Percentiles rank a stretch among this genome's conserved stretches.
These are phyloP conservation scores for Araneus ventricosus DNA, from an alignment of 1,140 invertebrate genomes.

Conservation along the genomic window DNA sequence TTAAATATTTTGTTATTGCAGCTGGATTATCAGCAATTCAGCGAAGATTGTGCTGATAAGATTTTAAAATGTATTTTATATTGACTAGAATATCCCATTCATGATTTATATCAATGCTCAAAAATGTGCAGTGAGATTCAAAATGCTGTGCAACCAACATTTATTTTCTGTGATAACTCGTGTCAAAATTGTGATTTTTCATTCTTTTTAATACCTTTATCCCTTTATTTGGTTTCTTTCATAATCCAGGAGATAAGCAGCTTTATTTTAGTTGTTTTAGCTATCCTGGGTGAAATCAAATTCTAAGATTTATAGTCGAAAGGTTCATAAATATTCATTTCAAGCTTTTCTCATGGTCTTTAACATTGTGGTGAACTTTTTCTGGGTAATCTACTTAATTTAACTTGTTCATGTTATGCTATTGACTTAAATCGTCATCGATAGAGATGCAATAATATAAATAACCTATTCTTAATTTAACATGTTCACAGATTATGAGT, in stretches of 20 bases:
- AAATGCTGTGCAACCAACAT: neutral
- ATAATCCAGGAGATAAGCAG: slow-evolving; percentile 16
- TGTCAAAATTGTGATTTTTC: neutral
- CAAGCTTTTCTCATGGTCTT: too few species aligned
- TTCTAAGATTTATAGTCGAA: too few species aligned
- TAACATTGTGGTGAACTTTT: neutral
- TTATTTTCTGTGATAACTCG: slow-evolving; percentile 22
- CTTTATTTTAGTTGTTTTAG: neutral
- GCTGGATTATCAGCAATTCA: neutral
- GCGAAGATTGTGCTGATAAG: neutral
- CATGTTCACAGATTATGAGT: too few species aligned
- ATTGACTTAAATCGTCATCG: neutral
- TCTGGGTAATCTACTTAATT: neutral
- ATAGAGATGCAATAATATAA: too few species aligned
- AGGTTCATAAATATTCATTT: too few species aligned
- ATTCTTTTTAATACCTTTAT: neutral
- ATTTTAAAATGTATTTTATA: neutral
- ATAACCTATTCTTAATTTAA: neutral
- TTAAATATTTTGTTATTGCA: slow-evolving; percentile 1
- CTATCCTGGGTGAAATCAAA: neutral
- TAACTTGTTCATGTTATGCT: neutral
- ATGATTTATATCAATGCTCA: neutral
- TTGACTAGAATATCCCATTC: neutral
- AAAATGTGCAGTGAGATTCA: neutral
- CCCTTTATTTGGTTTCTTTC: neutral